Percentiles rank a stretch among this genome's conserved stretches.
phyloP scores from a whole-genome alignment of 2,888 invertebrate species.

The Caenorhabditis auriculariae region DNA sequence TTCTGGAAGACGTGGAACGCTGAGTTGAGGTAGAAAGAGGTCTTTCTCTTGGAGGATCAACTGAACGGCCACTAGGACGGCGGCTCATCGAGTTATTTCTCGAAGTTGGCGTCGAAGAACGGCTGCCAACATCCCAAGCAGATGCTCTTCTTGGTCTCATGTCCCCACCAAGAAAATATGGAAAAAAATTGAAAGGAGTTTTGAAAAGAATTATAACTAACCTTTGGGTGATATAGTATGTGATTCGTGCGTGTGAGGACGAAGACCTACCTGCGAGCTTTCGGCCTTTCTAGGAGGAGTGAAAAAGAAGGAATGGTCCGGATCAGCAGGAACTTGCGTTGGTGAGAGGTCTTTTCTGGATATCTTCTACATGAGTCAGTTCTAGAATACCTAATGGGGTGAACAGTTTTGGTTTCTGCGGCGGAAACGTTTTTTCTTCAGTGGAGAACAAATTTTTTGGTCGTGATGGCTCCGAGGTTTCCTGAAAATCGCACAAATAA shows the following conservation, averaged over 20 bases:
- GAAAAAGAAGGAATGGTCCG: conserved; percentile 18
- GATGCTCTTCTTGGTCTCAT: background rate
- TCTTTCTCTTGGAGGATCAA: background rate
- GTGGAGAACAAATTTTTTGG: conserved; percentile 26
- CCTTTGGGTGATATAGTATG: too few relatives aligned
- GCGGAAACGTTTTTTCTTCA: conserved; percentile 1
- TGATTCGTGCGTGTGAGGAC: too few relatives aligned
- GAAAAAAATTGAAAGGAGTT: too few relatives aligned
- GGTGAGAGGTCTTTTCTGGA: conserved; percentile 39
- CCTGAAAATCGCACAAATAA: conserved; percentile 4
- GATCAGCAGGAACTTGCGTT: conserved; percentile 20
- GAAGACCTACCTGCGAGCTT: conserved; percentile 9
- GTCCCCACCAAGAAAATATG: conserved; percentile 1
- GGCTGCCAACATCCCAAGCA: too few relatives aligned
- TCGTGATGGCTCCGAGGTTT: conserved; percentile 10
- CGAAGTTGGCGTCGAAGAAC: too few relatives aligned
- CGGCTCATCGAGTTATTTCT: background rate
- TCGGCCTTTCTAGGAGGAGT: conserved; percentile 13
- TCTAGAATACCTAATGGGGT: conserved; percentile 32
- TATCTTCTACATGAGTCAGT: too few relatives aligned
- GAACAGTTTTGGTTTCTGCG: conserved; percentile 26
- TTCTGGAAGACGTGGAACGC: background rate
- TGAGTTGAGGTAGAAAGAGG: background rate
- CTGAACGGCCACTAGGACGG: background rate
- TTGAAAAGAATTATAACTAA: too few relatives aligned